These are phyloP conservation scores for Mechanitis mazaeus DNA, from an alignment of 2,888 invertebrate genomes.

Conservation along the genomic window DNA sequence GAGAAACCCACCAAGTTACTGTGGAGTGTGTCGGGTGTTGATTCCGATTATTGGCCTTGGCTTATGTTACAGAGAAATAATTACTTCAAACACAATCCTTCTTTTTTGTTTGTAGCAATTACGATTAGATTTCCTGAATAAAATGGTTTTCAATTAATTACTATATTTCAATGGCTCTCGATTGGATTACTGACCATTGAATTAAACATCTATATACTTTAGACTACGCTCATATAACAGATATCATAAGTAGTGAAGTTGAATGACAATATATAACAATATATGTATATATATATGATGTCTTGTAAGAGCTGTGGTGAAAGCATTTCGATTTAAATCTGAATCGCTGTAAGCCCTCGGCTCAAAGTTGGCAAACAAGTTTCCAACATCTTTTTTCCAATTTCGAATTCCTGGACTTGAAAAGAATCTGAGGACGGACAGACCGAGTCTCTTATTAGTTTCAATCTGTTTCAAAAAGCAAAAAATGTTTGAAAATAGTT, in stretches of 20 bases:
- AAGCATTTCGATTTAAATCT: conserved; percentile 12
- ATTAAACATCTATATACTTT: too few relatives aligned
- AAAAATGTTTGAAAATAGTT: conserved; percentile 1
- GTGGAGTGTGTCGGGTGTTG: not conserved
- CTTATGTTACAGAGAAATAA: too few relatives aligned
- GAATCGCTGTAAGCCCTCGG: conserved; percentile 19
- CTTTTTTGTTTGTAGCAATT: too few relatives aligned
- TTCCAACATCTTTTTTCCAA: conserved; percentile 26
- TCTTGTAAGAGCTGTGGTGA: not conserved
- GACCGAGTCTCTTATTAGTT: conserved; percentile 34
- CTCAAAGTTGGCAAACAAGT: conserved; percentile 23
- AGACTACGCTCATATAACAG: too few relatives aligned
- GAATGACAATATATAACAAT: too few relatives aligned
- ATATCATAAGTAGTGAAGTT: too few relatives aligned
- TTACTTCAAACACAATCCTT: too few relatives aligned
- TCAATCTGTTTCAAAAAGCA: conserved; percentile 29
- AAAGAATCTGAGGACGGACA: conserved; percentile 28
- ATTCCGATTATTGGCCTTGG: not conserved
- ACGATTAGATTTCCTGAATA: too few relatives aligned
- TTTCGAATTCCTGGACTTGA: conserved; percentile 31
- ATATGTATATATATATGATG: not conserved
- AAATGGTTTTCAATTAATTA: too few relatives aligned
- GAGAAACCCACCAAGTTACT: not conserved
- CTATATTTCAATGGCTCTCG: too few relatives aligned
- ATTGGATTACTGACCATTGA: too few relatives aligned